Evolutionary conservation across 2,888 invertebrate genomes (phyloP).

Genomic region (Tetragnatha montana): DNA sequence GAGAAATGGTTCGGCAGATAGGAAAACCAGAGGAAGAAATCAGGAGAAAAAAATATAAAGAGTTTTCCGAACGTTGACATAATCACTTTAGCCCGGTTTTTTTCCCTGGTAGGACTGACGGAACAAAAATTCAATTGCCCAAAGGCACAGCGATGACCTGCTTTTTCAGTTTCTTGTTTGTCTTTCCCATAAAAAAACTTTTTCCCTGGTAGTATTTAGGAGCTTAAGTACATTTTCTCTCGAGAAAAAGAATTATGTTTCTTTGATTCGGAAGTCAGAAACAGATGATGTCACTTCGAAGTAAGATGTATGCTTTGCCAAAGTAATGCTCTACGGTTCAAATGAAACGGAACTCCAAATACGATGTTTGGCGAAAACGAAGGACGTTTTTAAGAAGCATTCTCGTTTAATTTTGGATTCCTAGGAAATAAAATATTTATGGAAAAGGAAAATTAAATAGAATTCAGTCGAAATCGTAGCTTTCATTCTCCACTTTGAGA

Average conservation of each 20-base stretch:
- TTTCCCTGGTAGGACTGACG: conserved; percentile 29
- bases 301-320: conserved; percentile 17
- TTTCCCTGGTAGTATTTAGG: conserved; percentile 9
- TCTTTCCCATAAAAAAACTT: conserved; percentile 29
- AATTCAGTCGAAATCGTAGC: background rate
- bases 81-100: conserved; percentile 43
- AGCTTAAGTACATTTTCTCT: conserved; percentile 46
- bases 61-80: conserved; percentile 43
- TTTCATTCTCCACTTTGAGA: no score
- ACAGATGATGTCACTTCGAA: background rate
- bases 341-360: background rate
- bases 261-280: conserved; percentile 3
- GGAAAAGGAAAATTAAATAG: background rate
- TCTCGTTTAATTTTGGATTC: background rate
- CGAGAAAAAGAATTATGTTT: conserved; percentile 22
- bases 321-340: background rate
- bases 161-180: conserved; percentile 37
- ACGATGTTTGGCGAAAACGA: background rate
- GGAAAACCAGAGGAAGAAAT: background rate
- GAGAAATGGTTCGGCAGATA: conserved; percentile 19
- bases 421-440: background rate
- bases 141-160: conserved; percentile 26
- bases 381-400: background rate
- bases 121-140: conserved; percentile 45
- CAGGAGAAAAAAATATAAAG: conserved; percentile 1